phyloP scores from a whole-genome alignment of 1,140 invertebrate genomes.

The Drosophila carrolli region DNA sequence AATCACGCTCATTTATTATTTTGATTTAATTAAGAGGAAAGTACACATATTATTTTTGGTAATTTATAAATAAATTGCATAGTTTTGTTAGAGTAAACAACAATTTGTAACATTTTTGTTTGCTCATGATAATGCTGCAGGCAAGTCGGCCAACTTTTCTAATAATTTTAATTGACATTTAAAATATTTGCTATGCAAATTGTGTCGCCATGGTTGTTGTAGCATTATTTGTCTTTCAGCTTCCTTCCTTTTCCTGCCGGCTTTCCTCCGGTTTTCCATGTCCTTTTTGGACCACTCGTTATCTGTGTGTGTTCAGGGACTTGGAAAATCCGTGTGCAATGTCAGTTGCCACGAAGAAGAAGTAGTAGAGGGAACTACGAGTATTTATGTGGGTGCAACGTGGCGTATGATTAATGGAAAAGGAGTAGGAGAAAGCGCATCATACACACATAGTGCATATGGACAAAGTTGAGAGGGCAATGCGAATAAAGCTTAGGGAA shows the following conservation, averaged over 20 bases:
- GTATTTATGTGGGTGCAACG: slow-evolving; percentile 69
- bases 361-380: background rate
- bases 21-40: background rate
- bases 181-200: slow-evolving; percentile 45
- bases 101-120: slow-evolving; percentile 19
- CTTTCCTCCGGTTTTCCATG: background rate
- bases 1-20: background rate
- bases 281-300: background rate
- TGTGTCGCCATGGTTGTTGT: slow-evolving; percentile 19
- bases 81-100: slow-evolving; percentile 7
- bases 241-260: slow-evolving; percentile 7
- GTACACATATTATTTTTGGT: background rate
- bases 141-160: slow-evolving; percentile 32
- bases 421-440: slow-evolving; percentile 20
- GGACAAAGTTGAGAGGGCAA: slow-evolving; percentile 20
- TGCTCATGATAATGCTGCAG: slow-evolving; percentile 16
- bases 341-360: slow-evolving; percentile 48
- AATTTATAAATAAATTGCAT: slow-evolving; percentile 33
- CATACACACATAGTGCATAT: slow-evolving; percentile 18
- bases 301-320: slow-evolving; percentile 64
- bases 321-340: slow-evolving; percentile 80
- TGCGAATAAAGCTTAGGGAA: slow-evolving; percentile 33
- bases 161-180: slow-evolving; percentile 61
- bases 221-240: slow-evolving; percentile 28
- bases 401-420: slow-evolving; percentile 80